Evolutionary conservation across 2,888 invertebrate genomes (phyloP), one percentile per base, ranked within the genome.

Genomic region (Tenthredo livida): DNA sequence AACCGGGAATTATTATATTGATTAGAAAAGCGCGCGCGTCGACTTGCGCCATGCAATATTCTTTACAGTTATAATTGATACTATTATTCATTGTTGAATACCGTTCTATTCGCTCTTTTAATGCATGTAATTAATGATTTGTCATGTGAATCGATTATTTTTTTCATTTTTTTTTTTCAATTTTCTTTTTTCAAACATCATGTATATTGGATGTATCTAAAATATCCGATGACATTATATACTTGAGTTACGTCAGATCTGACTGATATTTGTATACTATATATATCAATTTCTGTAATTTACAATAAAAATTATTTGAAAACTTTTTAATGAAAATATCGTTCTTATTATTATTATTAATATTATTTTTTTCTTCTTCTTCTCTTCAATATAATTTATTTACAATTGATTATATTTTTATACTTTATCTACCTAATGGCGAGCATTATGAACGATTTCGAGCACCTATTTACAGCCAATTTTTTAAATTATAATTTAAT

Each of bases 401-500:
- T 77, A 50, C 75, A 77, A 77, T 80, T 40, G 58, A 50, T 61
- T n/a, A 50, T 58, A 17, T 33, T 61, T 80, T 80, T 87, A 87
- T 87, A 21, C 87, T 87, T 37, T 29, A 61, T 21, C 37, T 61
- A 67, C 40, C 67, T 84, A 84, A 70, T 50, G 86, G 86, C 50
- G 77, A 84, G 85, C 85, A 85, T 65, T 37, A 70, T 84, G 40
- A 67, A 85, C 84, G 83, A 84, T 84, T 84, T 86, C 84, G 80
- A 88, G 87, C 86, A 87, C 87, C 88, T 86, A 85, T 85, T 86
- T 86, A 86, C 84, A 86, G 73, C 75, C 82, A 75, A 84, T 84
- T 29, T 29, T 54, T 80, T 80, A 37, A 25, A 37, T 77, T 77
- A 25, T 77, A 25, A 50, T 77, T 77, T 77, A 25, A 33, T 77